Percentiles rank a stretch among this genome's conserved stretches.
Evolutionary conservation across 2,888 invertebrate species (phyloP).

Genomic region (Pecten maximus): DNA sequence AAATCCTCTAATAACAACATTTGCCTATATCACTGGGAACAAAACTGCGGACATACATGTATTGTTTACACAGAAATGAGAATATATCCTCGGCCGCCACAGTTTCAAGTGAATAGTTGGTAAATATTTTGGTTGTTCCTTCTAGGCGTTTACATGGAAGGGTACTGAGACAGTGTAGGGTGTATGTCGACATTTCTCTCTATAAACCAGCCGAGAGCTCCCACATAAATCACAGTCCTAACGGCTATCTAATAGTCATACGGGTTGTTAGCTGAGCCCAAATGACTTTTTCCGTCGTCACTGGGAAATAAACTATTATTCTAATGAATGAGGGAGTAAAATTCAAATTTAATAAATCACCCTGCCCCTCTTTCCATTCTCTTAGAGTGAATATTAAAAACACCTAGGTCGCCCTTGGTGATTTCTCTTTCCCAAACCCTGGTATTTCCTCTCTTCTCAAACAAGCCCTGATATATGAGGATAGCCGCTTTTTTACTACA

Average conservation of each 20-base stretch:
- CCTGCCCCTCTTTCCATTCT: slow-evolving; percentile 23
- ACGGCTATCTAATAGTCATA: slow-evolving; percentile 32
- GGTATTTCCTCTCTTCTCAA: background rate
- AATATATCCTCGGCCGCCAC: background rate
- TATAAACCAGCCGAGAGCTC: slow-evolving; percentile 30
- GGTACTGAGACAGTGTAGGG: background rate
- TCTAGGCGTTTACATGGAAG: background rate
- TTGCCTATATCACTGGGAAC: too few relatives aligned
- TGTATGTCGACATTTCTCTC: slow-evolving; percentile 25
- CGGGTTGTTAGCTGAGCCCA: slow-evolving; percentile 35
- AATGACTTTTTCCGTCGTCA: slow-evolving; percentile 35
- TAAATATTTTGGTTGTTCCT: background rate
- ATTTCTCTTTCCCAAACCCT: slow-evolving; percentile 33
- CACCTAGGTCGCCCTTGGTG: slow-evolving; percentile 33
- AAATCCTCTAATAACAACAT: too few relatives aligned
- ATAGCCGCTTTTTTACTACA: slow-evolving; percentile 13
- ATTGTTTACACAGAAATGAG: background rate
- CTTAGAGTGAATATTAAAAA: slow-evolving; percentile 35
- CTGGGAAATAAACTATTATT: slow-evolving; percentile 30
- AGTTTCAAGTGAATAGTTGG: background rate
- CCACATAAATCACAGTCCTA: slow-evolving; percentile 13
- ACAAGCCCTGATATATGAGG: slow-evolving; percentile 26
- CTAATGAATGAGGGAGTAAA: slow-evolving; percentile 32
- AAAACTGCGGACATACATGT: too few relatives aligned
- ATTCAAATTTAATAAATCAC: slow-evolving; percentile 35